A percentile compares a stretch with the other conserved stretches of the same genome.
These are phyloP conservation scores for Bufo gargarizans DNA, from an alignment of 2,113 vertebrate genomes.

Conservation along the genomic window DNA sequence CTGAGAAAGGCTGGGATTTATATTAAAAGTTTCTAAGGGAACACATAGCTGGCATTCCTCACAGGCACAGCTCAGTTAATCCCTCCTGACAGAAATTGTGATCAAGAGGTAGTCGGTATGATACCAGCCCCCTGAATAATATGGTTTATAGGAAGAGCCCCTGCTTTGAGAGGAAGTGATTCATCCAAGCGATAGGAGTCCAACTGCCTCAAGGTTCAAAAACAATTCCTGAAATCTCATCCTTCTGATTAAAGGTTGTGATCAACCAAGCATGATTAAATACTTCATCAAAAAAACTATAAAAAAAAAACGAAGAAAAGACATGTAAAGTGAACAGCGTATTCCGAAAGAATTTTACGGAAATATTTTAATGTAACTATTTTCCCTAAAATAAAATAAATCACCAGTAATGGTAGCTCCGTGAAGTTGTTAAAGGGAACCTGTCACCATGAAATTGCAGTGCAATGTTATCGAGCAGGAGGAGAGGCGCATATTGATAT, in stretches of 20 bases:
- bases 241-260: neutral
- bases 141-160: slow-evolving; percentile 47
- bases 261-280: neutral
- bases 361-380: neutral
- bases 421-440: too few species aligned
- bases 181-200: slow-evolving; percentile 20
- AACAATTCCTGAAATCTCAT: neutral
- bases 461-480: too few species aligned
- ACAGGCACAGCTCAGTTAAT: slow-evolving; percentile 62
- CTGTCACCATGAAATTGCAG: too few species aligned
- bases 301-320: neutral
- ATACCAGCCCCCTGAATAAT: slow-evolving; percentile 55
- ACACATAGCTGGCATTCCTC: slow-evolving; percentile 67
- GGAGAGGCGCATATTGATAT: too few species aligned
- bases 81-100: slow-evolving; percentile 61
- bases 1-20: slow-evolving; percentile 20
- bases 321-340: neutral
- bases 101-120: slow-evolving; percentile 54
- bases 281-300: neutral
- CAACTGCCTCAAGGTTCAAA: slow-evolving; percentile 4
- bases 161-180: slow-evolving; percentile 32
- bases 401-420: neutral
- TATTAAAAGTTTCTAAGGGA: slow-evolving; percentile 52
- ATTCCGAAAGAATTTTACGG: neutral
- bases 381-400: neutral